Evolutionary conservation across 2,888 invertebrate genomes (phyloP).

Genomic region (Dione vanillae): DNA sequence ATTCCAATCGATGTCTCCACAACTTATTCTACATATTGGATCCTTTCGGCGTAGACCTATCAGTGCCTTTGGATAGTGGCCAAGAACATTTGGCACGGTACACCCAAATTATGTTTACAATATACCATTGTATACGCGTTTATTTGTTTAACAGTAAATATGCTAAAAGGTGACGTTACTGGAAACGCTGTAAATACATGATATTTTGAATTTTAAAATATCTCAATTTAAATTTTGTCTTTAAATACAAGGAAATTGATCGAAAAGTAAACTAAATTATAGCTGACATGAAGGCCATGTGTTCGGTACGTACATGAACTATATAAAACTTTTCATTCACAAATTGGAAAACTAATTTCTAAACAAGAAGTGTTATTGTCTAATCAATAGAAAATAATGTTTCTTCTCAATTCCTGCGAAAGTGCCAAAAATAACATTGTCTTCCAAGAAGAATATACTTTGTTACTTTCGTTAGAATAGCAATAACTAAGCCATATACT

Average conservation of each 20-base stretch:
- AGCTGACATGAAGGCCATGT: no score
- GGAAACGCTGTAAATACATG: not conserved
- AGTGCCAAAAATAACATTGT: no score
- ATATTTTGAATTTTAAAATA: not conserved
- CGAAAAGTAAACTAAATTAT: no score
- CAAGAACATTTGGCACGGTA: slow-evolving; percentile 68
- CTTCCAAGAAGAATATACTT: not conserved
- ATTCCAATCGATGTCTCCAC: slow-evolving; percentile 29
- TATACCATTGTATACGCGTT: slow-evolving; percentile 42
- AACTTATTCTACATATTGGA: slow-evolving; percentile 32
- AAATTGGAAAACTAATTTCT: no score
- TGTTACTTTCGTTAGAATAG: not conserved
- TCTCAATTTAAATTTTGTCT: not conserved
- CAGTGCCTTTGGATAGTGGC: slow-evolving; percentile 57
- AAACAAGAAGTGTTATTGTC: no score
- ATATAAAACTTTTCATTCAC: no score
- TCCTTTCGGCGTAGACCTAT: slow-evolving; percentile 42
- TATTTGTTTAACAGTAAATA: slow-evolving; percentile 41
- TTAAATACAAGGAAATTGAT: no score
- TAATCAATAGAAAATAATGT: no score
- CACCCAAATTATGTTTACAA: slow-evolving; percentile 70
- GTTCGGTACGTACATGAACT: no score
- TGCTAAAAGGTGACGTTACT: slow-evolving; percentile 33
- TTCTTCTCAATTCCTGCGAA: no score
- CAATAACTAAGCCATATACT: not conserved